Conservation (phyloP, 2,797 vertebrate genomes). For the Falco novaeseelandiae region DNA sequence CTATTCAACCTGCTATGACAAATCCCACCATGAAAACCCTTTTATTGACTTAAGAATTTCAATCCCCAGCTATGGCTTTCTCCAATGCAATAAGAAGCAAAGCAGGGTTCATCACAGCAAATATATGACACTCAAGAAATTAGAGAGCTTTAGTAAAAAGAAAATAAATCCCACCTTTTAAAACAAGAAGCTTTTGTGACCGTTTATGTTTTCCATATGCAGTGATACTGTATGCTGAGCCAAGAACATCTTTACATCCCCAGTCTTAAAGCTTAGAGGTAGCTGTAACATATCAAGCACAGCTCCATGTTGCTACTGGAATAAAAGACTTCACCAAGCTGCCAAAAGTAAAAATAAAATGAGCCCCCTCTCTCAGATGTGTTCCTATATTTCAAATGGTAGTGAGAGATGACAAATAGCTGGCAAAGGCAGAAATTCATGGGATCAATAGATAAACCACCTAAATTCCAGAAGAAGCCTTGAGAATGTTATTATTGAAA, state of each 20-base stretch:
- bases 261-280: background rate
- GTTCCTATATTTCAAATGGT: background rate
- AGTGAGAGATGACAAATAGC: background rate
- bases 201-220: slow-evolving; percentile 1
- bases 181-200: slow-evolving; percentile 18
- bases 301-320: background rate
- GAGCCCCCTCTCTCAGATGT: background rate
- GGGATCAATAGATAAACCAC: background rate
- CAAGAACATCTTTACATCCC: slow-evolving; percentile 3
- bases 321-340: background rate
- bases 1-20: background rate
- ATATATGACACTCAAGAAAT: slow-evolving; percentile 4
- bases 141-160: background rate
- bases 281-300: slow-evolving; percentile 31
- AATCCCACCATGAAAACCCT: background rate
- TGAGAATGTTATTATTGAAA: background rate
- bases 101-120: background rate
- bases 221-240: background rate
- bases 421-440: background rate
- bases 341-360: slow-evolving; percentile 15
- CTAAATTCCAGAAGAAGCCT: background rate
- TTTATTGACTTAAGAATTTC: background rate
- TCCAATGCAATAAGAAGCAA: background rate
- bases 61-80: background rate
- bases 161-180: slow-evolving; percentile 40